A percentile compares a stretch with the other conserved stretches of the same genome.
phyloP scores from a whole-genome alignment of 2,797 vertebrate species.

The Chaetodon trifasciatus region DNA sequence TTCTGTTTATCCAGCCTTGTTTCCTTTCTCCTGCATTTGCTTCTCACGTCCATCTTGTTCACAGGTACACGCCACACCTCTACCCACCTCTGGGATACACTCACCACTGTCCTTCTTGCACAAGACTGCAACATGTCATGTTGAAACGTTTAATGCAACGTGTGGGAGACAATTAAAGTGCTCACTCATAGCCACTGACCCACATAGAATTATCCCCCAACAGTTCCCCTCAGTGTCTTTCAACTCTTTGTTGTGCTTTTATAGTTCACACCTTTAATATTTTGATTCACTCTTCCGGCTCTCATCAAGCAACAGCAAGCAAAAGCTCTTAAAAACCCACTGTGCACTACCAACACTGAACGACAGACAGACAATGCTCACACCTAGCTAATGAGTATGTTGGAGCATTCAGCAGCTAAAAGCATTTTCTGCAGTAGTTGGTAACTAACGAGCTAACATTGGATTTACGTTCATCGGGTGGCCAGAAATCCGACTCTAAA shows the following conservation, averaged over 20 bases:
- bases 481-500: background rate
- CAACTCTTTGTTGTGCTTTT: background rate
- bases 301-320: background rate
- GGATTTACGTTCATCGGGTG: background rate
- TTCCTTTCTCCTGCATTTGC: constrained; percentile 1
- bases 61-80: too few relatives aligned
- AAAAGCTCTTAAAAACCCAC: background rate
- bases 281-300: background rate
- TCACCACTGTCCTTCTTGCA: too few relatives aligned
- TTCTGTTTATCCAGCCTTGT: background rate
- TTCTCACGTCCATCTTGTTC: too few relatives aligned
- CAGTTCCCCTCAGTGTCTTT: background rate
- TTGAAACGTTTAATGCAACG: background rate
- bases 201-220: background rate
- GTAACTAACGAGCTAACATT: background rate
- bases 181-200: background rate
- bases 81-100: too few relatives aligned
- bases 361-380: background rate
- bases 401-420: background rate
- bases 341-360: background rate
- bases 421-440: background rate
- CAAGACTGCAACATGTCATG: too few relatives aligned
- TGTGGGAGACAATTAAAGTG: background rate
- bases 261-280: background rate
- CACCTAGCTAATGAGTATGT: background rate